Conservation (phyloP, 2,113 vertebrate species). For the Oreotragus oreotragus region DNA sequence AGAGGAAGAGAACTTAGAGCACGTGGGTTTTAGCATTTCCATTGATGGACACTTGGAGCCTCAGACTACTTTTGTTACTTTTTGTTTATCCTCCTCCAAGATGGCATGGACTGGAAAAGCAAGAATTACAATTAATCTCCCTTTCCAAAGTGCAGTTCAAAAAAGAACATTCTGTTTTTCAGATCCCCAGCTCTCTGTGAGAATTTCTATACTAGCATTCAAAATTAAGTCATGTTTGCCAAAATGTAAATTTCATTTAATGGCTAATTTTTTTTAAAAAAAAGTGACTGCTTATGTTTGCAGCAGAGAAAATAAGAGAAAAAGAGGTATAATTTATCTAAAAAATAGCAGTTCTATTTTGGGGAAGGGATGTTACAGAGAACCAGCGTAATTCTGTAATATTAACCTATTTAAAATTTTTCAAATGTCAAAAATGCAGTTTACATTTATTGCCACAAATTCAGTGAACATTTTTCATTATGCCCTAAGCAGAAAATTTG, state of each 20-base stretch:
- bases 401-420: conserved; percentile 57
- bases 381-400: conserved; percentile 60
- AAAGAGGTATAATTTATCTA: background rate
- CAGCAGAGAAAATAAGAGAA: conserved; percentile 66
- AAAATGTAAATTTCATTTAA: conserved; percentile 75
- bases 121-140: conserved; percentile 39
- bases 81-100: background rate
- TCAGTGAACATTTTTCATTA: conserved; percentile 72
- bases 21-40: background rate
- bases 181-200: background rate
- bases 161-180: conserved; percentile 40
- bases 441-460: conserved; percentile 62
- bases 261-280: conserved; percentile 24
- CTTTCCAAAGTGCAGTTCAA: conserved; percentile 36
- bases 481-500: conserved; percentile 58
- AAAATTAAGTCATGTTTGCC: conserved; percentile 59
- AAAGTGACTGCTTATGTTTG: conserved; percentile 74
- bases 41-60: background rate
- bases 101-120: conserved; percentile 22
- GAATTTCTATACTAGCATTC: conserved; percentile 47
- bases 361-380: conserved; percentile 41
- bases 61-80: background rate
- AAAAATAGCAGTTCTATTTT: conserved; percentile 51
- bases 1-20: background rate
- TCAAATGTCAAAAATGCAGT: conserved; percentile 64